phyloP scores from a whole-genome alignment of 2,113 vertebrate genomes.

The Lethenteron camtschaticum region DNA sequence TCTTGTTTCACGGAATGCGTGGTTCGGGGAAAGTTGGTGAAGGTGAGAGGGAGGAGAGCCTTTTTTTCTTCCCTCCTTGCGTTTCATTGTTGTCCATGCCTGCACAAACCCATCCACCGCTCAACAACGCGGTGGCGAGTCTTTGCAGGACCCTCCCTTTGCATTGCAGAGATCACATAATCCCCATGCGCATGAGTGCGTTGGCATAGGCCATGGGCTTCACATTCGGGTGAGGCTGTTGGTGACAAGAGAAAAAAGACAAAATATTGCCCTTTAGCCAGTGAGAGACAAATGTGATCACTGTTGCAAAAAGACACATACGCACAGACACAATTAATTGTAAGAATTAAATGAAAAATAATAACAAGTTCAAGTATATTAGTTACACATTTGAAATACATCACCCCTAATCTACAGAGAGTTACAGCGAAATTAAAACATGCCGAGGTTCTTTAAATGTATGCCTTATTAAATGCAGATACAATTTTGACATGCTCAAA shows the following conservation, averaged over 20 bases:
- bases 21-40: too few relatives aligned
- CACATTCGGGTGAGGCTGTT: constrained; percentile 74
- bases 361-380: not conserved
- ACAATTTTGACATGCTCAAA: too few relatives aligned
- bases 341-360: not conserved
- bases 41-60: too few relatives aligned
- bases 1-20: too few relatives aligned
- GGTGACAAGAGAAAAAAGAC: constrained; percentile 5
- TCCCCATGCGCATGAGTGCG: constrained; percentile 63
- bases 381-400: not conserved
- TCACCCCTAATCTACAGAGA: not conserved
- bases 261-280: not conserved
- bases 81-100: too few relatives aligned
- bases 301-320: not conserved
- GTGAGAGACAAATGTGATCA: not conserved
- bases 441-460: too few relatives aligned
- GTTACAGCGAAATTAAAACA: too few relatives aligned
- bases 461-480: too few relatives aligned
- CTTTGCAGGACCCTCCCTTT: too few relatives aligned
- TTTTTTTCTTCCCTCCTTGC: too few relatives aligned
- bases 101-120: too few relatives aligned
- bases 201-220: constrained; percentile 85
- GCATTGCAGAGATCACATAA: constrained; percentile 30
- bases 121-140: too few relatives aligned
- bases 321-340: not conserved